Conservation (phyloP, 2,888 invertebrate species). For the Bedellia somnulentella region DNA sequence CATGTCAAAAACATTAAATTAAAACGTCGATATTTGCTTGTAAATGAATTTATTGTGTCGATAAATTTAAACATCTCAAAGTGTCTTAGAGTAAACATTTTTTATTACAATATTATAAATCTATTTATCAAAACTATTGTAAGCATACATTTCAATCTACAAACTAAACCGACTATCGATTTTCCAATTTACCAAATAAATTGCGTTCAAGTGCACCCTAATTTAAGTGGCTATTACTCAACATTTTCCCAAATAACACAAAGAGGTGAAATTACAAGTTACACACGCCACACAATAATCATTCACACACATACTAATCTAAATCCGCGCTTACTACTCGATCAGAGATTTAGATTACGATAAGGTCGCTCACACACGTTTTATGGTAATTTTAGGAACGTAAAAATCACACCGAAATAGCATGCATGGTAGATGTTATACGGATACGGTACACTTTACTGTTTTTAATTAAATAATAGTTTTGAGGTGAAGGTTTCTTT, state of each 20-base stretch:
- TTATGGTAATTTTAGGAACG: conserved; percentile 14
- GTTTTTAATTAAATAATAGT: not conserved
- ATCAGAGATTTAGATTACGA: conserved; percentile 9
- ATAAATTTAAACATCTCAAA: too few relatives aligned
- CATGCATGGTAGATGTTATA: conserved; percentile 2
- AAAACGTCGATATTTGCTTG: too few relatives aligned
- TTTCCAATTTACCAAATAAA: too few relatives aligned
- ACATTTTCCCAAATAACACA: conserved; percentile 1
- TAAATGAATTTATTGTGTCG: too few relatives aligned
- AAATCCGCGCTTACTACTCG: conserved; percentile 2
- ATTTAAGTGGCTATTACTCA: conserved; percentile 2
- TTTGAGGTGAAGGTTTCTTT: too few relatives aligned
- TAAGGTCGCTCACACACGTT: conserved; percentile 13
- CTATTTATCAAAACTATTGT: too few relatives aligned
- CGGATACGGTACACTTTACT: not conserved
- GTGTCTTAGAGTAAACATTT: too few relatives aligned
- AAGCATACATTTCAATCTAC: too few relatives aligned
- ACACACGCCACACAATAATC: conserved; percentile 15
- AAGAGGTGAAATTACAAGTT: conserved; percentile 4
- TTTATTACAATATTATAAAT: too few relatives aligned
- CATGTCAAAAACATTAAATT: too few relatives aligned
- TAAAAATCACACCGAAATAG: conserved; percentile 6
- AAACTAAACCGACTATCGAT: too few relatives aligned
- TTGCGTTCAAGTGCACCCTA: too few relatives aligned
- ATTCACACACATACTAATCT: conserved; percentile 4